Percentiles rank a stretch among this genome's conserved stretches.
These are phyloP conservation scores for Chelonia mydas DNA, from an alignment of 2,797 vertebrate genomes.

Conservation along the genomic window DNA sequence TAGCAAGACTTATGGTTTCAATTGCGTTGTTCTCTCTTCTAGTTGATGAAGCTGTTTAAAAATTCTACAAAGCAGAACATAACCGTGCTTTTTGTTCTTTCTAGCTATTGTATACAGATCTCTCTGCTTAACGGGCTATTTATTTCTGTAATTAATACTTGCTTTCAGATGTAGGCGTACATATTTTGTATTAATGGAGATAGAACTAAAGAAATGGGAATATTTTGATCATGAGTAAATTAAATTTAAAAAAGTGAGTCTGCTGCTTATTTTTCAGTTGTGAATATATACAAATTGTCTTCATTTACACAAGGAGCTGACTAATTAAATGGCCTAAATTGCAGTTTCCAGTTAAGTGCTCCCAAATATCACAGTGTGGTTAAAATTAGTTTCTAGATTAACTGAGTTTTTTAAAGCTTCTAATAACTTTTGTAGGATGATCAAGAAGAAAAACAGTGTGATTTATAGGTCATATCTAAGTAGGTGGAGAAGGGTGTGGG, in stretches of 20 bases:
- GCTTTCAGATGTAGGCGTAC: neutral
- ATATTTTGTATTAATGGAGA: neutral
- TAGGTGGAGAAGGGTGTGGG: neutral
- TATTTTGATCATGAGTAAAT: constrained; percentile 40
- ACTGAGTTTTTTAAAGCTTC: constrained; percentile 33
- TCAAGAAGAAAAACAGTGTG: neutral
- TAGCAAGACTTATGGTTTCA: neutral
- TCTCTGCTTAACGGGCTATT: neutral
- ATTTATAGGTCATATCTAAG: neutral
- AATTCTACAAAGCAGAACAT: constrained; percentile 1
- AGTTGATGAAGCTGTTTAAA: neutral
- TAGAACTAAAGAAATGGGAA: constrained; percentile 42
- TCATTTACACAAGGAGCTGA: constrained; percentile 33
- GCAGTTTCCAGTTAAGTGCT: constrained; percentile 65
- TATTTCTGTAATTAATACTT: neutral
- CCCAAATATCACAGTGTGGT: constrained; percentile 13
- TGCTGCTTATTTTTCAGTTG: constrained; percentile 8
- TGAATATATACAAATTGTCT: constrained; percentile 39
- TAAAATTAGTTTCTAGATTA: constrained; percentile 21
- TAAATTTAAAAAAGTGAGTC: constrained; percentile 43
- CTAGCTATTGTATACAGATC: neutral
- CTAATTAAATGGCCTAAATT: constrained; percentile 51
- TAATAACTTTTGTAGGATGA: neutral
- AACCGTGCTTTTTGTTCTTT: neutral
- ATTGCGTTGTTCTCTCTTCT: fast-evolving